Evolutionary conservation across 2,113 vertebrate genomes (phyloP).

Genomic region (Antigone vipio): DNA sequence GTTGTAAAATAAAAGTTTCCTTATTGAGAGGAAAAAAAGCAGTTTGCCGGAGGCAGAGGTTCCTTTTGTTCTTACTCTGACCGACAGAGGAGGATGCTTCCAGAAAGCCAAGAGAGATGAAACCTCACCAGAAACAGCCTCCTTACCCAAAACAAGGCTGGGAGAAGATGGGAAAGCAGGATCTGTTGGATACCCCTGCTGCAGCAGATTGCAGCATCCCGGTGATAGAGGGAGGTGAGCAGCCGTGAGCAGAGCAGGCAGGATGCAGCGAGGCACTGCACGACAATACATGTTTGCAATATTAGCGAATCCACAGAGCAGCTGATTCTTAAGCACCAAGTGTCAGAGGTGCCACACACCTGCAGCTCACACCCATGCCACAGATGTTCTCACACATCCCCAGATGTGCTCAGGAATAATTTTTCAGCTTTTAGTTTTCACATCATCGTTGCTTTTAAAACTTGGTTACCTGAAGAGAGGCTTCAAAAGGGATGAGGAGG

Average conservation of each 20-base stretch:
- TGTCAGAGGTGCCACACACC: background rate
- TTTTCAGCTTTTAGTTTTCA: background rate
- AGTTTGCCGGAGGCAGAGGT: background rate
- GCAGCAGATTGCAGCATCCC: accelerated
- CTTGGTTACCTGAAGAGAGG: background rate
- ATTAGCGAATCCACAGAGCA: background rate
- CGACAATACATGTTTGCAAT: accelerated
- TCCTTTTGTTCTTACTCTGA: background rate
- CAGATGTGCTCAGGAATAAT: background rate
- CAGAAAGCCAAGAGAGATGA: background rate
- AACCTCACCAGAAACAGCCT: background rate
- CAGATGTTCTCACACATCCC: background rate
- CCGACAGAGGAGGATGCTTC: background rate
- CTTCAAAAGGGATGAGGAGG: background rate
- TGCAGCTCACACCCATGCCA: background rate
- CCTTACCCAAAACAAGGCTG: background rate
- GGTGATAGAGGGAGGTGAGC: accelerated
- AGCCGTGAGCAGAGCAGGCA: accelerated
- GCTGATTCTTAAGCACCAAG: background rate
- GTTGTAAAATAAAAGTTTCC: constrained; percentile 33
- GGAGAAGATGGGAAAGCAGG: background rate
- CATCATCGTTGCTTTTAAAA: background rate
- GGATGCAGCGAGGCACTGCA: background rate
- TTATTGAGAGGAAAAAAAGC: background rate
- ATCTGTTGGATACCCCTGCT: accelerated